A percentile compares a stretch with the other conserved stretches of the same genome.
phyloP scores from a whole-genome alignment of 2,888 invertebrate species.

The Eustalomyia histrio region DNA sequence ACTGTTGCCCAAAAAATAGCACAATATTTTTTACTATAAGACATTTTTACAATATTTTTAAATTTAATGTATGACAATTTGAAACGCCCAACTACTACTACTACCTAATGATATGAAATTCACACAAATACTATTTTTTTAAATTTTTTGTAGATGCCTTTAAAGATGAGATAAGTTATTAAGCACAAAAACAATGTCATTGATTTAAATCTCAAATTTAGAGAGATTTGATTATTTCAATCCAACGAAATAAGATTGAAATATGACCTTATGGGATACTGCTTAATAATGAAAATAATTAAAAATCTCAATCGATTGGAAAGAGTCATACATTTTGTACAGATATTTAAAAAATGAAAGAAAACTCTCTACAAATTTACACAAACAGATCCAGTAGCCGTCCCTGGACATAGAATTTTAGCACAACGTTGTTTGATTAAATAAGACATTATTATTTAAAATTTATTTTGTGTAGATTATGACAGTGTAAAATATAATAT shows the following conservation, averaged over 20 bases:
- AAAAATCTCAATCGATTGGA: no score
- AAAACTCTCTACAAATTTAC: no score
- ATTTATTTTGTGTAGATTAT: no score
- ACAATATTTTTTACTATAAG: neutral
- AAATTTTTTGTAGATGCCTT: slow-evolving; percentile 12
- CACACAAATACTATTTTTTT: slow-evolving; percentile 30
- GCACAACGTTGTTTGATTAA: no score
- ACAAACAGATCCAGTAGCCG: no score
- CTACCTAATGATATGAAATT: slow-evolving; percentile 24
- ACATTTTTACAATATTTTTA: slow-evolving; percentile 6
- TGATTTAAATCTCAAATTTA: slow-evolving; percentile 7
- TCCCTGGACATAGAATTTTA: no score
- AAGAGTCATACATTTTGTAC: no score
- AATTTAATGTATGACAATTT: neutral
- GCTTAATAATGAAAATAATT: neutral
- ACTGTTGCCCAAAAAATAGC: slow-evolving; percentile 2
- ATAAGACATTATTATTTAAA: no score
- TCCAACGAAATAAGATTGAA: neutral
- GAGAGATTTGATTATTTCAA: neutral
- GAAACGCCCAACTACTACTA: neutral
- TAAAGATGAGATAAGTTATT: neutral
- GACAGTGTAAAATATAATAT: no score
- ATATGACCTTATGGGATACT: slow-evolving; percentile 11
- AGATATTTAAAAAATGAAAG: no score
- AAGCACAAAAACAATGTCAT: neutral